Evolutionary conservation across 2,888 invertebrate species (phyloP).

Genomic region (Mimachlamys varia): DNA sequence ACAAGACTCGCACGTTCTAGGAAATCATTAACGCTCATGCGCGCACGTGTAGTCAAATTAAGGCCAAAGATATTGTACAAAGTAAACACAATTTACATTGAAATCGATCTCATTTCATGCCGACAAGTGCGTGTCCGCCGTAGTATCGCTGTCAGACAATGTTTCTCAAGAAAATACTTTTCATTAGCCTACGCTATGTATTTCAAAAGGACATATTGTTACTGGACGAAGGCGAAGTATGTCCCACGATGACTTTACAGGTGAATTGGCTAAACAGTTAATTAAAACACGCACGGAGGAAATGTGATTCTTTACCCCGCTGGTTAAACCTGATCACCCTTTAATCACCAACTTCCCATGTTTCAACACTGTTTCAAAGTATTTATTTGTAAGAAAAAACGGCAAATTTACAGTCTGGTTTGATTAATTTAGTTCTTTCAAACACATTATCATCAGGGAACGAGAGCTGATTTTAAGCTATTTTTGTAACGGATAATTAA

Average conservation of each 20-base stretch:
- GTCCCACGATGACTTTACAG: not conserved
- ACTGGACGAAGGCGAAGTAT: not conserved
- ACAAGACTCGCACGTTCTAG: not conserved
- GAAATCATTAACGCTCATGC: slow-evolving; percentile 1
- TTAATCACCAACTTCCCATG: not conserved
- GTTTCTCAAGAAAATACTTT: slow-evolving; percentile 14
- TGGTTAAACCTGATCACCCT: not conserved
- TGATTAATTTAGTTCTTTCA: not conserved
- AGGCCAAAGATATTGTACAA: slow-evolving; percentile 8
- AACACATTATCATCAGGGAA: too few species aligned
- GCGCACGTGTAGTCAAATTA: slow-evolving; percentile 1
- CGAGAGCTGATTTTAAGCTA: too few species aligned
- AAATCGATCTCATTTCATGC: slow-evolving; percentile 9
- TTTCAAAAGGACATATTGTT: not conserved
- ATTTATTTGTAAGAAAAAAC: not conserved
- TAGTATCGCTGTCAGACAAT: not conserved
- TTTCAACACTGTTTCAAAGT: not conserved
- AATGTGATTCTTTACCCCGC: not conserved
- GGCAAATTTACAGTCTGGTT: not conserved
- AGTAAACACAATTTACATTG: slow-evolving; percentile 19
- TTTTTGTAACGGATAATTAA: too few species aligned
- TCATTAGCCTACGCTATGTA: not conserved
- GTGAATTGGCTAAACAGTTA: not conserved
- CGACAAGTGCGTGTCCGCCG: not conserved
- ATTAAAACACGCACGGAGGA: slow-evolving; percentile 28